A percentile compares a stretch with the other conserved stretches of the same genome.
These are phyloP conservation scores for Ondatra zibethicus DNA, from an alignment of 2,113 vertebrate species.

Conservation along the genomic window DNA sequence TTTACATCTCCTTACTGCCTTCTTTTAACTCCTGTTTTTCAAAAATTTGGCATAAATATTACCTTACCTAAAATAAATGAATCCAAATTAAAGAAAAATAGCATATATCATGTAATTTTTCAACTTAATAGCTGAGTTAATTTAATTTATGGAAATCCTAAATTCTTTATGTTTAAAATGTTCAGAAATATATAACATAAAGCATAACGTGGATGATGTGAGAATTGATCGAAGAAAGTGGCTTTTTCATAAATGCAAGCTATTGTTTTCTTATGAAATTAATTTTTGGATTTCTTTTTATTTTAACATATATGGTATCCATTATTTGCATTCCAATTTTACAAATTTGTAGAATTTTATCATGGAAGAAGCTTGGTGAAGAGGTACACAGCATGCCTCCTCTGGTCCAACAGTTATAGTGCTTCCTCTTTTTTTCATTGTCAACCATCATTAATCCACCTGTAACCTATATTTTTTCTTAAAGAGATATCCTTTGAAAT, in stretches of 20 bases:
- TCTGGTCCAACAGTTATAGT: not conserved
- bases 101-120: not conserved
- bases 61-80: not conserved
- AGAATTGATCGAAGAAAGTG: not conserved
- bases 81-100: conserved; percentile 28
- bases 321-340: not conserved
- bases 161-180: not conserved
- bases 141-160: not conserved
- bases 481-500: not conserved
- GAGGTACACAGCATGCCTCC: not conserved
- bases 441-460: not conserved
- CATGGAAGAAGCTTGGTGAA: not conserved
- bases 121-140: not conserved
- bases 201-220: not conserved
- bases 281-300: not conserved
- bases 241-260: not conserved
- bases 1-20: not conserved
- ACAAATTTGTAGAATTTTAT: not conserved
- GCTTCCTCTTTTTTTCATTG: not conserved
- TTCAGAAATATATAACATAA: not conserved
- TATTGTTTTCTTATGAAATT: not conserved
- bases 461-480: not conserved
- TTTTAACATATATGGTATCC: not conserved
- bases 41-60: conserved; percentile 9
- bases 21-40: conserved; percentile 1